A percentile compares a stretch with the other conserved stretches of the same genome.
Conservation (phyloP, 53 echinoderm and acorn worm genomes). For the Holothuria leucospilota region DNA sequence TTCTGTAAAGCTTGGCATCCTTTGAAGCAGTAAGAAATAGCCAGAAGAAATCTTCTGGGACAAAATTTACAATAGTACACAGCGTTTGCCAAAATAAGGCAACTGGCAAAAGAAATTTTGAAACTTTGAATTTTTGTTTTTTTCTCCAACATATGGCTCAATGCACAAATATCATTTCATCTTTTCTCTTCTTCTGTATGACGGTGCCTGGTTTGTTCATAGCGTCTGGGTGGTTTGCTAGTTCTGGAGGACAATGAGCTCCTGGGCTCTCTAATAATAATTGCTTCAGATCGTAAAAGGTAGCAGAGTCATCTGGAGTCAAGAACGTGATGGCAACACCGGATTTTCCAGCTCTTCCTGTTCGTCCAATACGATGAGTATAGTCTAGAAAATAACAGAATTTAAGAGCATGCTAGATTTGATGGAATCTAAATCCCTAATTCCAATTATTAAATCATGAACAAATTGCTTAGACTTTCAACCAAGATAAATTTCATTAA, state of each 20-base stretch:
- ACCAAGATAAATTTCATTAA: too few relatives aligned
- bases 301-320: slow-evolving; percentile 77
- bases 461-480: too few relatives aligned
- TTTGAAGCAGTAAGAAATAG: too few relatives aligned
- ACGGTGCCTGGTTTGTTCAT: slow-evolving; percentile 97
- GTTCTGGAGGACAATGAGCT: slow-evolving; percentile 89
- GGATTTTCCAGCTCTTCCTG: slow-evolving; percentile 92
- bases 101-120: too few relatives aligned
- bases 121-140: too few relatives aligned
- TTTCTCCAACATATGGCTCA: not conserved
- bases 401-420: too few relatives aligned
- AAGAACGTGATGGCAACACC: slow-evolving; percentile 93
- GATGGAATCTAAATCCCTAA: not conserved
- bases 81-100: too few relatives aligned
- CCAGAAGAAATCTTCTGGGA: too few relatives aligned
- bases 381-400: slow-evolving; percentile 65
- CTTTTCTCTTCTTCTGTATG: slow-evolving; percentile 84
- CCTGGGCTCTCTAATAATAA: slow-evolving; percentile 70
- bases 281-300: slow-evolving; percentile 93
- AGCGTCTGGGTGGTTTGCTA: slow-evolving; percentile 93
- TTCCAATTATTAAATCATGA: too few relatives aligned
- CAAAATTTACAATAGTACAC: too few relatives aligned
- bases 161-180: slow-evolving; percentile 87
- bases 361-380: slow-evolving; percentile 99
- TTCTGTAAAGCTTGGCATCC: too few relatives aligned